Evolutionary conservation across 2,113 vertebrate species (phyloP), one percentile per base, ranked within the genome.

Genomic region (Bettongia penicillata): DNA sequence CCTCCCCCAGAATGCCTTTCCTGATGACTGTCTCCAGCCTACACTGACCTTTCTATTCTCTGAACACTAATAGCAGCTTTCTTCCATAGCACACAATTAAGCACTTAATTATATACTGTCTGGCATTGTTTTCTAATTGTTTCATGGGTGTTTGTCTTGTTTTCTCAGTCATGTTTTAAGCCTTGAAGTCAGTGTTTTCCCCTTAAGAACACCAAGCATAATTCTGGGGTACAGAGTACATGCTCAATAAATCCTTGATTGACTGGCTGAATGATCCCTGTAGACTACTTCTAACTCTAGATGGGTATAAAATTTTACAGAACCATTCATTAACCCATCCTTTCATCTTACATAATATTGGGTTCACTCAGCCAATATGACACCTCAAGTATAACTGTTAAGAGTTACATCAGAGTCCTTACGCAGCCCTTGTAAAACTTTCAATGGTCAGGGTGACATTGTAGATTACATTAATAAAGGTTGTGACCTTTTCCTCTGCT

Each of bases 41-140:
- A 95, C 95, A 93, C 90, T 26, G 37, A n/a, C 92, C 51, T 94
- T 91, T 57, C 48, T 23, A 8, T 94, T 96, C 90, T 68, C 89
- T 97, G 43, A 95, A 92, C 96, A 94, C 3, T 3, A 50, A 91
- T 51, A 51, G 14, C 43, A 94, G 6, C 55, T 52, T n/a, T 53
- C 55, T 43, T 37, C 47, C 55, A 0, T n/a, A 89, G 8, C 55
- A 96, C 24, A 95, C 95, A 96, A 96, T 95, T 92, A 94, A 93
- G 37, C 52, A 93, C 55, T 93, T 96, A 96, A 98, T 96, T 98
- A 97, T 25, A 96, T 50, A 92, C 68, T 95, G 48, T 28, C 52
- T 92, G 53, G 28, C 1, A 93, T 53, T 93, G 25, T 93, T 96
- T 95, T 96, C 93, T 94, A 47, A 91, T 91, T 84, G 48, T 97